phyloP scores from a whole-genome alignment of 53 echinoderm and acorn worm genomes.

The Mesocentrotus franciscanus region DNA sequence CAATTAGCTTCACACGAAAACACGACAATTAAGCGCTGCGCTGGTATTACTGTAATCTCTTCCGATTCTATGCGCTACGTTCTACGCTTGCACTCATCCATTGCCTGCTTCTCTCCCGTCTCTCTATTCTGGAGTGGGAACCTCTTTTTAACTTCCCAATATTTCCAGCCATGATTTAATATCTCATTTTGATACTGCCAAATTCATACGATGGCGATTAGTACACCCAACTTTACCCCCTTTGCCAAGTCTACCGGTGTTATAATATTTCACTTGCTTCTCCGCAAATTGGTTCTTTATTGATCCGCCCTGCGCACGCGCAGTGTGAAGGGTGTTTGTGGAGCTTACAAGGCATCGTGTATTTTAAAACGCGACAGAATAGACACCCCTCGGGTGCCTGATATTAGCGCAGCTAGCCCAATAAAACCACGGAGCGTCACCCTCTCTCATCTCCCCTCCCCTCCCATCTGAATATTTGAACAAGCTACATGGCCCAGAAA shows the following conservation, averaged over 20 bases:
- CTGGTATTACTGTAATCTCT: conserved; percentile 50
- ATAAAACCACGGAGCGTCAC: background rate
- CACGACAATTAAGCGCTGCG: conserved; percentile 63
- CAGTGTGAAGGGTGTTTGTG: background rate
- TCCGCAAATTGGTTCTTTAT: conserved; percentile 56
- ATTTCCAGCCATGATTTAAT: conserved; percentile 35
- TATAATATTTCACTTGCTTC: conserved; percentile 20
- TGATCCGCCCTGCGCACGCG: conserved; percentile 24
- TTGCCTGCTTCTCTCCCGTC: background rate
- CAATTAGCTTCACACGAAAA: conserved; percentile 64
- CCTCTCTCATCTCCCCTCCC: background rate
- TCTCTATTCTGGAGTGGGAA: background rate
- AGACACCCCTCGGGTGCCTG: background rate
- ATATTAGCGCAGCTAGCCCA: conserved; percentile 29
- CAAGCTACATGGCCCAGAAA: background rate
- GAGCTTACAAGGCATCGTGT: background rate
- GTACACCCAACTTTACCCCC: conserved; percentile 42
- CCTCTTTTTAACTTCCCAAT: conserved; percentile 42
- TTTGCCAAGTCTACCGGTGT: background rate
- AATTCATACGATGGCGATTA: conserved; percentile 51
- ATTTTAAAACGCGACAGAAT: background rate
- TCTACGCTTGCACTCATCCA: background rate
- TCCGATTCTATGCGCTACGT: background rate
- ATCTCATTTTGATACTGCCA: conserved; percentile 57
- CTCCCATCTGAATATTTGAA: background rate